Base-by-base conservation (phyloP, 2,888 invertebrate genomes). In the Acholoe squamosa region DNA sequence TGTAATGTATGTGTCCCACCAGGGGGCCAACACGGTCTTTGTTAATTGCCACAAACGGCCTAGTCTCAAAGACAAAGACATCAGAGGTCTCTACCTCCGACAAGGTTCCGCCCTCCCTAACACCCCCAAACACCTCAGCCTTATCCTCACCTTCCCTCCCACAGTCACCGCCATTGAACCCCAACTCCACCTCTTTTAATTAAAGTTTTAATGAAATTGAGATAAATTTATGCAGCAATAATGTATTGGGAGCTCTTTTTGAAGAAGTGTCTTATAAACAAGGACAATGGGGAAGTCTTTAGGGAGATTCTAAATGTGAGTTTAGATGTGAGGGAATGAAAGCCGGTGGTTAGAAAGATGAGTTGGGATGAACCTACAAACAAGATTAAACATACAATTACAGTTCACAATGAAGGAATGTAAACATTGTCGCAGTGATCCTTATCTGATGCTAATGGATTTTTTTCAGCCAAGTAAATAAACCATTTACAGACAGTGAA, bases 1-100 rank as follows among this genome's bases (percentile, higher is more conserved):
- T 33, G 80, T 80, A 80, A 80, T 80, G 80, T 80, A 80, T 80
- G 80, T 80, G 80, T 19, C 80, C 80, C 80, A 34, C 34, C 43
- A 34, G 80, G 76, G 80, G 33, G 0, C 34, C 76, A 0, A 80
- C 19, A 25, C 16, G 7, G 80, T 5, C 80, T 43, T 80, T 80
- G 33, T 80, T 33, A 80, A 33, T 34, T 33, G 80, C 22, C 33
- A 34, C 80, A n/a, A 25, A 14, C 25, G 19, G 71, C 43, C 28
- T 28, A 25, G 71, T 7, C 14, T 0, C 28, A 71, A 71, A 71
- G 71, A 71, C 71, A 71, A 71, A 71, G 71, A 71, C 71, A 28
- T 71, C 71, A 71, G 71, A 28, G 31, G 71, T 10, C 43, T 43
- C 43, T 43, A n/a, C 43, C 43, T 43, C 43, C 43, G 25, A 28